Evolutionary conservation across 2,888 invertebrate species (phyloP), one percentile per base, ranked within the genome.

Genomic region (Tridacna gigas): DNA sequence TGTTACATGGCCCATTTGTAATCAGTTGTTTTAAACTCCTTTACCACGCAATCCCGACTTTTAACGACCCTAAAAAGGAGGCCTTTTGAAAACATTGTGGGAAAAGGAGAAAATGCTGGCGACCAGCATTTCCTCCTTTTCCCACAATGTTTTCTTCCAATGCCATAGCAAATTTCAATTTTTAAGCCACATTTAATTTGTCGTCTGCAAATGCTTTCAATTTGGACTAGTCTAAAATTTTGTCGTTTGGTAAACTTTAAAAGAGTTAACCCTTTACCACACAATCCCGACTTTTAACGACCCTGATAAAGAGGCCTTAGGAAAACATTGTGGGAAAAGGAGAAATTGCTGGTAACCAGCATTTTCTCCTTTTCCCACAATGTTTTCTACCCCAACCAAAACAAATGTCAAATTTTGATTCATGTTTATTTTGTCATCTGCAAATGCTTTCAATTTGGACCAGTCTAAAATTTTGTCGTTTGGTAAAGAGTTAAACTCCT

Each of bases 321-420:
- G 63, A 63, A 63, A 63, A 63, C 63, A 63, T 63, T 63, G 22
- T 63, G 63, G 63, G 22, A 63, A 63, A 63, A 22, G 63, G 25
- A 22, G 63, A 63, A n/a, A n/a, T 3, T 63, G 20, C 22, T 63
- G n/a, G 63, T 63, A 12, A 63, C 63, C n/a, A 63, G 9, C 63
- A 63, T 22, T 63, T 63, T 63, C n/a, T 63, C 25, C 22, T n/a
- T 22, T 63, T n/a, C 63, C 63, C 63, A 18, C 20, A 63, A 63
- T 56, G 20, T n/a, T 56, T 56, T 56, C n/a, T 56, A 56, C 18
- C 9, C 56, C 9, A 3, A 2, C 2, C 56, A 20, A n/a, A 60
- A 56, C 56, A 18, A 56, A 56, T 56, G 2, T 56, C 56, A 56
- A 18, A 56, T 56, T 20, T 56, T 37, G 3, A 37, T 2, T 37